Evolutionary conservation across 2,888 invertebrate species (phyloP).

Genomic region (Cataglyphis rosenhaueri): DNA sequence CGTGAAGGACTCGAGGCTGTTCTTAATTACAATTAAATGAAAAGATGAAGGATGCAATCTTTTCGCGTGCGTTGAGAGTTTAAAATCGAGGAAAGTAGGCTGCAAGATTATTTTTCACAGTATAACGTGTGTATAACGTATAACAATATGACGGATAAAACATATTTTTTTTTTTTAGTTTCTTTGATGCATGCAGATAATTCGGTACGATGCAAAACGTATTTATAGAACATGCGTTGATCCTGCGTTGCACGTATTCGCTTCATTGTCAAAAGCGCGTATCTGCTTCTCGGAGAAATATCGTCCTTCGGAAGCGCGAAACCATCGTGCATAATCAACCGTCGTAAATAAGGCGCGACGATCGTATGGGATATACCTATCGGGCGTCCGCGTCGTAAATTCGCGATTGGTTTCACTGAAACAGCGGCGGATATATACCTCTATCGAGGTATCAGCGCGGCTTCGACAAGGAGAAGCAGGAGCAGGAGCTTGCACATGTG

Average conservation of each 20-base stretch:
- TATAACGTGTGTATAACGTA: background rate
- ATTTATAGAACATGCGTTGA: background rate
- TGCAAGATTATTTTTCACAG: background rate
- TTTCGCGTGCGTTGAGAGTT: background rate
- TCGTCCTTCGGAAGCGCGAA: constrained; percentile 21
- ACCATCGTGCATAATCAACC: constrained; percentile 8
- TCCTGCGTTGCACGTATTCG: background rate
- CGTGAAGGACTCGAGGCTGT: constrained; percentile 32
- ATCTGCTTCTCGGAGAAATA: background rate
- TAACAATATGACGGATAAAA: background rate
- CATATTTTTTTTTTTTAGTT: background rate
- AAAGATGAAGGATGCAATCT: background rate
- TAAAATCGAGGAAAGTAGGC: background rate
- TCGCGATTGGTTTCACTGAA: constrained; percentile 59
- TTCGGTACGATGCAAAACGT: background rate
- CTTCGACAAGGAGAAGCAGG: constrained; percentile 23
- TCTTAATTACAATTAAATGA: constrained; percentile 20
- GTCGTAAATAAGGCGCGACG: constrained; percentile 37
- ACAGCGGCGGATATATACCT: constrained; percentile 56
- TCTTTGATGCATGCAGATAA: background rate
- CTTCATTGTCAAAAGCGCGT: background rate
- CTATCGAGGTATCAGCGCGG: constrained; percentile 51
- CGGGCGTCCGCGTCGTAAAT: constrained; percentile 64
- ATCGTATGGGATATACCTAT: constrained; percentile 54
- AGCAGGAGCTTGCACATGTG: constrained; percentile 44